These are phyloP conservation scores for Phragmatobia fuliginosa DNA, from an alignment of 2,888 invertebrate genomes.

Conservation along the genomic window DNA sequence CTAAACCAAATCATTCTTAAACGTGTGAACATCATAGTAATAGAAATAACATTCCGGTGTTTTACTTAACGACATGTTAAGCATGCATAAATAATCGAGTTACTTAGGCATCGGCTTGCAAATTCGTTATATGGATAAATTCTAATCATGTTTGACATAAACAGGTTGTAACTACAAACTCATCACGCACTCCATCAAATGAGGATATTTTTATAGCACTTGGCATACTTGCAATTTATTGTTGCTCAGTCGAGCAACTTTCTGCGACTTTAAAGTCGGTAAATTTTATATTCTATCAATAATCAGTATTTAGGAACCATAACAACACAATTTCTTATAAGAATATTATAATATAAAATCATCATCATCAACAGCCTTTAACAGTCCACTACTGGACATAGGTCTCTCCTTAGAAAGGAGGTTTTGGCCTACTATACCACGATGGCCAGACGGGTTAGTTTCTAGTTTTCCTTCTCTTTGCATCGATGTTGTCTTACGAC, in stretches of 20 bases:
- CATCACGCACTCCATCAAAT: slow-evolving; percentile 12
- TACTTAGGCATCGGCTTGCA: not conserved
- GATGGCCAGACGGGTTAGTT: no score
- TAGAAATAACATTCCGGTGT: slow-evolving; percentile 12
- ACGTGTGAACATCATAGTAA: slow-evolving; percentile 1
- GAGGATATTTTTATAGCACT: not conserved
- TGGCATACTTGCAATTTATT: slow-evolving; percentile 18
- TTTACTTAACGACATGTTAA: slow-evolving; percentile 16
- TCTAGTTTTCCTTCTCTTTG: no score
- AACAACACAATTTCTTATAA: no score
- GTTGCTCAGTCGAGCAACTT: not conserved
- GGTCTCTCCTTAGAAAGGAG: no score
- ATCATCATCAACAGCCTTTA: no score
- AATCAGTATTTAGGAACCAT: no score
- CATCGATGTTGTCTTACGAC: no score
- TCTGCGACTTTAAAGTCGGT: not conserved
- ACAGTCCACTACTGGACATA: no score
- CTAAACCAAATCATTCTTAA: not conserved
- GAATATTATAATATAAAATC: no score
- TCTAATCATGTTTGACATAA: slow-evolving; percentile 20
- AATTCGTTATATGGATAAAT: slow-evolving; percentile 11
- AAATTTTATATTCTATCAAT: no score
- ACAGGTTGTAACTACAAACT: slow-evolving; percentile 11
- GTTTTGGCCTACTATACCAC: no score
- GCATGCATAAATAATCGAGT: slow-evolving; percentile 12